Base-by-base conservation (phyloP, 2,888 invertebrate genomes). In the Choristoneura rosaceana region DNA sequence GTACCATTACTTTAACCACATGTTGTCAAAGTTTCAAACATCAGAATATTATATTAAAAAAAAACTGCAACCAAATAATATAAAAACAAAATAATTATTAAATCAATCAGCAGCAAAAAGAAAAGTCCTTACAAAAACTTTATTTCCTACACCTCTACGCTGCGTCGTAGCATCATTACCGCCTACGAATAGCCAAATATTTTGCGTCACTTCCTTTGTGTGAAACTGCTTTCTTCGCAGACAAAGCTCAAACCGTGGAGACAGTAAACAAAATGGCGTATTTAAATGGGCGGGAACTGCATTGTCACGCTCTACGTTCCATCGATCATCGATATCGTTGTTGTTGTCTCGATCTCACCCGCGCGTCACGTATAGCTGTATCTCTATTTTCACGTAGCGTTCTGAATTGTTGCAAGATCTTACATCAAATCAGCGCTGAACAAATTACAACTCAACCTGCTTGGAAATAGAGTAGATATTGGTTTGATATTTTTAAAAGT, bases 181-280 rank as follows among this genome's bases (percentile, higher is more conserved):
- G 84, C 79, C 81, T 82, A 79, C 80, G 85, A 88, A 88, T 84
- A 84, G 84, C 86, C 90, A 92, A 92, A 92, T 90, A 91, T 91
- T 92, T 90, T 90, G 89, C 88, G 89, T 89, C 91, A 92, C 91
- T 92, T 89, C 85, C 84, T 91, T 90, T 87, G 87, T 87, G 84
- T 85, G 90, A 89, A 92, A 91, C 84, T 87, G 90, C 91, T 91
- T 91, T 88, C 88, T 88, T 87, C 87, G 86, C 84, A 62, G 88
- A 91, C 87, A 90, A 91, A 88, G 89, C 87, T 82, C 82, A 81
- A 84, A 84, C 81, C 83, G 87, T 87, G 88, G 90, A 92, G 92
- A 92, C 90, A 89, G 89, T 91, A 88, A 88, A 93, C 93, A 94
- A 94, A 92, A 94, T 94, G 94, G 94, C 94, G 94, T 91, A 93